Evolutionary conservation across 2,888 invertebrate species (phyloP).

Genomic region (Leucoma salicis): DNA sequence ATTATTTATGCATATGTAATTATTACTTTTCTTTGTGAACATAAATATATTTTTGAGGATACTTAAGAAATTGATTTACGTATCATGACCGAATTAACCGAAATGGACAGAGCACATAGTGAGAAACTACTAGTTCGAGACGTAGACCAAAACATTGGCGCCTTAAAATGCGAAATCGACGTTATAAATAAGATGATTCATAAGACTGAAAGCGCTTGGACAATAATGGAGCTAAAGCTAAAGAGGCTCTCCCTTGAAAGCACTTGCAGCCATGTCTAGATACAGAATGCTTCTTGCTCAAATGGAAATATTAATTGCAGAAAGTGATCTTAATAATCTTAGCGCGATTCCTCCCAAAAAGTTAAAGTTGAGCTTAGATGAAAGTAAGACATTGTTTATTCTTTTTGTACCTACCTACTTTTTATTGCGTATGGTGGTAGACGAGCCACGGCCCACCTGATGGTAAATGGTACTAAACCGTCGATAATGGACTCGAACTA

Average conservation of each 20-base stretch:
- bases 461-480: too few species aligned
- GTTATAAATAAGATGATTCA: not conserved
- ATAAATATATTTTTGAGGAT: too few species aligned
- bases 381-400: too few species aligned
- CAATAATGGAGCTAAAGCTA: constrained; percentile 10
- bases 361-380: not conserved
- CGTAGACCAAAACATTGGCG: constrained; percentile 11
- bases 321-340: constrained; percentile 6
- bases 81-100: too few species aligned
- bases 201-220: constrained; percentile 4
- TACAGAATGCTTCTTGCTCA: constrained; percentile 9
- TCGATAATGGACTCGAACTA: too few species aligned
- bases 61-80: too few species aligned
- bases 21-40: too few species aligned
- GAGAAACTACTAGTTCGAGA: constrained; percentile 5
- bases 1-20: too few species aligned
- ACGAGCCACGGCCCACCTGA: too few species aligned
- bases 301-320: constrained; percentile 16
- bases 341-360: not conserved
- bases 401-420: too few species aligned
- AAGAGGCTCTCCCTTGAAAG: constrained; percentile 16
- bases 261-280: constrained; percentile 14
- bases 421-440: too few species aligned
- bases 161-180: not conserved
- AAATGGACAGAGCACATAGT: not conserved